Evolutionary conservation across 2,113 vertebrate genomes (phyloP).

Genomic region (Cercocebus atys): DNA sequence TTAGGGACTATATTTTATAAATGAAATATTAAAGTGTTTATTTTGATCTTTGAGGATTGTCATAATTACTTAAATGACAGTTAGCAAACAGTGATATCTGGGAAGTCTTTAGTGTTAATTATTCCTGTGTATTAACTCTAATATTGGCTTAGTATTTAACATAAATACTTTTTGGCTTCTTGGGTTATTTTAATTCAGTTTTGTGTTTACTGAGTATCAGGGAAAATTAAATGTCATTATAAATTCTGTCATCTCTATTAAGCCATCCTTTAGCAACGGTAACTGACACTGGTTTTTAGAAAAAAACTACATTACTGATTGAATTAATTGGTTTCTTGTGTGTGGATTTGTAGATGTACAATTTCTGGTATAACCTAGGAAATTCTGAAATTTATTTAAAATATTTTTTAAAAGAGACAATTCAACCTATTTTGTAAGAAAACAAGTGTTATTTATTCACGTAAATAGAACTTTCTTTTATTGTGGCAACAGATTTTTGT

Average conservation of each 20-base stretch:
- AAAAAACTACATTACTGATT: background rate
- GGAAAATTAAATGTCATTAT: slow-evolving; percentile 33
- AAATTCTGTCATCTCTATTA: slow-evolving; percentile 28
- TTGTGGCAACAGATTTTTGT: slow-evolving; percentile 76
- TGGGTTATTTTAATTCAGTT: slow-evolving; percentile 33
- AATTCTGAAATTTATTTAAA: slow-evolving; percentile 50
- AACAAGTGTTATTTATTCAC: slow-evolving; percentile 8
- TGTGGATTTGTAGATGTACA: slow-evolving; percentile 42
- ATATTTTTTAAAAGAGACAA: background rate
- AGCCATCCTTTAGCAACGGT: background rate
- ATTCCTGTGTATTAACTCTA: slow-evolving; percentile 17
- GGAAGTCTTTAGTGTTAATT: slow-evolving; percentile 12
- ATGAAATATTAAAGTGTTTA: slow-evolving; percentile 45
- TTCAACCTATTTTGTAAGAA: background rate
- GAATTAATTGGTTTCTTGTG: background rate
- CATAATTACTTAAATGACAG: background rate
- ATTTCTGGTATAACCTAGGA: background rate
- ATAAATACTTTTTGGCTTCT: slow-evolving; percentile 14
- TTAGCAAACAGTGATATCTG: background rate
- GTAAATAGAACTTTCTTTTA: slow-evolving; percentile 60
- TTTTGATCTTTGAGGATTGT: slow-evolving; percentile 41
- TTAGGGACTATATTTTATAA: slow-evolving; percentile 9
- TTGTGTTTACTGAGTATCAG: slow-evolving; percentile 27
- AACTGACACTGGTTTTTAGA: slow-evolving; percentile 1
- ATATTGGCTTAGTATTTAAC: slow-evolving; percentile 46